Conservation (phyloP, 2,113 vertebrate genomes). For the Hepsetus odoe region DNA sequence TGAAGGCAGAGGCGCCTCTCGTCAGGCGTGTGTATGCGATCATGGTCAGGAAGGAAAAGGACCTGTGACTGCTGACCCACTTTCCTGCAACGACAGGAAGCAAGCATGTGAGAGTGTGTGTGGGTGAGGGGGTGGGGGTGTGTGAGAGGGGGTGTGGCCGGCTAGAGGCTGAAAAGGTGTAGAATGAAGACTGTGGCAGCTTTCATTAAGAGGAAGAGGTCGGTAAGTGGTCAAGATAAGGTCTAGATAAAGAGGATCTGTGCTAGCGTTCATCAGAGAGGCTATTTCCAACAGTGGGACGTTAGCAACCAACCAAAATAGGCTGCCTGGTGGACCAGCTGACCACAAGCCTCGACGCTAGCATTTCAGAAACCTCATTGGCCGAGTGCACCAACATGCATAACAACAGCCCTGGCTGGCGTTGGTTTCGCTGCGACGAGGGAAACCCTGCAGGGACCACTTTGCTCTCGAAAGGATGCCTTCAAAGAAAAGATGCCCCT, state of each 20-base stretch:
- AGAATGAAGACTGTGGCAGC: background rate
- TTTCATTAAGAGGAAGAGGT: constrained; percentile 4
- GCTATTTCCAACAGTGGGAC: background rate
- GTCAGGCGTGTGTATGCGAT: background rate
- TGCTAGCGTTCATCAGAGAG: background rate
- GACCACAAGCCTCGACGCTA: background rate
- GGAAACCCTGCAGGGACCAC: too few species aligned
- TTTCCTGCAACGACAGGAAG: background rate
- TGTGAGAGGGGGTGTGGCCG: background rate
- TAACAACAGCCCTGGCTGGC: background rate
- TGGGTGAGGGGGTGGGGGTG: background rate
- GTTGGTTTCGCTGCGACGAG: too few species aligned
- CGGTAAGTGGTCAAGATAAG: background rate
- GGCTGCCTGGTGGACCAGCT: background rate
- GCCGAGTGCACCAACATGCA: background rate
- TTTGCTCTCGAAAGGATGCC: too few species aligned
- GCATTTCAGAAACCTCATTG: background rate
- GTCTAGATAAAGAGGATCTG: background rate
- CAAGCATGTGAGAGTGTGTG: constrained; percentile 13
- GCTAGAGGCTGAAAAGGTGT: background rate
- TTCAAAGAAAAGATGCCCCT: background rate
- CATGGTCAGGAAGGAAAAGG: background rate
- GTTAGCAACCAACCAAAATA: background rate
- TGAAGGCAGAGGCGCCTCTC: background rate
- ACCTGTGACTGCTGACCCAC: constrained; percentile 24